Percentiles rank a stretch among this genome's conserved stretches.
Conservation (phyloP, 2,797 vertebrate species). For the Momotus momota region DNA sequence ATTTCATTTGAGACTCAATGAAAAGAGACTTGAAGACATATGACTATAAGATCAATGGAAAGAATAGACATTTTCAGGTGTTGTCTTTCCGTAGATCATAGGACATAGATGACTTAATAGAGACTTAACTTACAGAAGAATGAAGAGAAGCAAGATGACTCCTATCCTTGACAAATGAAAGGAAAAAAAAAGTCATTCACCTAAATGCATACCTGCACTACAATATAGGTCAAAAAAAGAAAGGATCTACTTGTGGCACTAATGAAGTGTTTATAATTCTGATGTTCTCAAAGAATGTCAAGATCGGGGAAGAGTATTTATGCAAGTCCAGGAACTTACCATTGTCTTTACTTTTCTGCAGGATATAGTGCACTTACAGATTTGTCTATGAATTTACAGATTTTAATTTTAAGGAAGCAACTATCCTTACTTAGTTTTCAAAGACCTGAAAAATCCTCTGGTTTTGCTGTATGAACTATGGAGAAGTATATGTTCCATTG, state of each 20-base stretch:
- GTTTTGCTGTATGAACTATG: background rate
- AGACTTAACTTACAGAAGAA: background rate
- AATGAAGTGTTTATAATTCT: background rate
- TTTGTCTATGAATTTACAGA: background rate
- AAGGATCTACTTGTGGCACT: background rate
- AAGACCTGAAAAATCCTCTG: fast-evolving
- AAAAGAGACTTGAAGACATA: background rate
- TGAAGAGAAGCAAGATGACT: background rate
- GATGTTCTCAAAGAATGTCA: background rate
- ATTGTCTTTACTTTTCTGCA: background rate
- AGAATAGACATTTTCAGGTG: background rate
- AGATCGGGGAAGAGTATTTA: background rate
- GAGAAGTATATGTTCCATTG: background rate
- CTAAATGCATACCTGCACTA: background rate
- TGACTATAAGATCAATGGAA: background rate
- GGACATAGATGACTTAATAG: background rate
- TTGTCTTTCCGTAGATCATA: background rate
- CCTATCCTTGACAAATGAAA: background rate
- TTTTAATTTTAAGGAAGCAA: background rate
- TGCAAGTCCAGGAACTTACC: background rate
- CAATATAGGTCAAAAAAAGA: fast-evolving
- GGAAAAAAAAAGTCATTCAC: background rate
- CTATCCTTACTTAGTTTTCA: background rate
- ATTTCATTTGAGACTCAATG: background rate
- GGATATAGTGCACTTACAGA: background rate